Conservation (phyloP, 2,113 vertebrate species). For the Barnardius zonarius region DNA sequence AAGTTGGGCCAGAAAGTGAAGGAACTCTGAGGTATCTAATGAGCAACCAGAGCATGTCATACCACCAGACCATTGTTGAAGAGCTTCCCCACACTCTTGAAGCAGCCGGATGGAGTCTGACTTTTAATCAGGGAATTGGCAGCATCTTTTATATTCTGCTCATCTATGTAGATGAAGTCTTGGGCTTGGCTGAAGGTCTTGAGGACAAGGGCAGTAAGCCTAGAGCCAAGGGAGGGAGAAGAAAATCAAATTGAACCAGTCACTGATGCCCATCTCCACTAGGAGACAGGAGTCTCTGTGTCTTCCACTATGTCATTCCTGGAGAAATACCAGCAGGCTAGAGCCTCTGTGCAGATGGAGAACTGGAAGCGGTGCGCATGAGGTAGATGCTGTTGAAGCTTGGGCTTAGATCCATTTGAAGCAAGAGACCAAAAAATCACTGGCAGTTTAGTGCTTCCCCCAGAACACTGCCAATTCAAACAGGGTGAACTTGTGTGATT, state of each 20-base stretch:
- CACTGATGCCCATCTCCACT: not conserved
- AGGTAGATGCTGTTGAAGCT: not conserved
- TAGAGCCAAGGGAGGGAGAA: not conserved
- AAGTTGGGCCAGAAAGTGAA: not conserved
- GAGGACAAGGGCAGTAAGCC: slow-evolving; percentile 75
- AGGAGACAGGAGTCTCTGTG: not conserved
- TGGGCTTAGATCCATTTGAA: not conserved
- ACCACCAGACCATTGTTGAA: slow-evolving; percentile 76
- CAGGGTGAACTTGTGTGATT: not conserved
- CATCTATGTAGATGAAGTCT: slow-evolving; percentile 65
- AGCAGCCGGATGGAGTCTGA: slow-evolving; percentile 64
- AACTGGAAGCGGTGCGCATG: not conserved
- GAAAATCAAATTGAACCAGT: not conserved
- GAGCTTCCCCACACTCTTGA: slow-evolving; percentile 69
- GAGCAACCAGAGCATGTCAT: not conserved
- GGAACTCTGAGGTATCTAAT: not conserved
- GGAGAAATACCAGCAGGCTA: not conserved
- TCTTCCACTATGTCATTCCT: not conserved
- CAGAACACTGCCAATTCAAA: not conserved
- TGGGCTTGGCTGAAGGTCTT: slow-evolving; percentile 73
- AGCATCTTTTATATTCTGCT: slow-evolving; percentile 63
- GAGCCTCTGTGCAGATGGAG: not conserved
- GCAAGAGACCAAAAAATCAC: not conserved
- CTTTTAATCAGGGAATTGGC: slow-evolving; percentile 30
- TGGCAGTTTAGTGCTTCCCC: not conserved